These are phyloP conservation scores for Drosophila teissieri DNA, from an alignment of 1,140 invertebrate genomes.

Conservation along the genomic window DNA sequence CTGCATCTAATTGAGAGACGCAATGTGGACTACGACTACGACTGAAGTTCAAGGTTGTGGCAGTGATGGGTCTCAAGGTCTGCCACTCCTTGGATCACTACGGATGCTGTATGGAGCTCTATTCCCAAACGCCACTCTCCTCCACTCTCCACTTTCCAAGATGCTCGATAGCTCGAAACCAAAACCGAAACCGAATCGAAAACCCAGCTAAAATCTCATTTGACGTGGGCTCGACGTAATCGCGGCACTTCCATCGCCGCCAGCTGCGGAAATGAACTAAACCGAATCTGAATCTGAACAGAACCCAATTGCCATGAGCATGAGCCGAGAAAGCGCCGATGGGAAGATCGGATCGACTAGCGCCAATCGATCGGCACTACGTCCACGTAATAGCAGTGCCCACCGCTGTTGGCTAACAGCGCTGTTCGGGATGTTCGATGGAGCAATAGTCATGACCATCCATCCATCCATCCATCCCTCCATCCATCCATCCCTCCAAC, in stretches of 20 bases:
- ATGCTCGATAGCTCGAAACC: neutral
- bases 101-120: neutral
- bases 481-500: too few relatives aligned
- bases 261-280: constrained; percentile 28
- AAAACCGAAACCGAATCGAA: neutral
- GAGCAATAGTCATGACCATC: neutral
- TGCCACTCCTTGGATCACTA: constrained; percentile 2
- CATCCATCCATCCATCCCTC: too few relatives aligned
- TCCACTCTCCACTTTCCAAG: neutral
- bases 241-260: constrained; percentile 8
- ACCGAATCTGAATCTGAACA: constrained; percentile 1
- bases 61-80: neutral
- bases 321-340: constrained; percentile 3
- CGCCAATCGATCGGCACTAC: constrained; percentile 23
- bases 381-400: constrained; percentile 19
- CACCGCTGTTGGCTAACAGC: constrained; percentile 29
- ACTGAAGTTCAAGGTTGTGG: constrained; percentile 38
- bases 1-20: constrained; percentile 38
- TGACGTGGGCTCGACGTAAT: neutral
- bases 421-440: neutral
- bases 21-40: neutral
- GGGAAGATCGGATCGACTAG: constrained; percentile 36
- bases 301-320: constrained; percentile 16
- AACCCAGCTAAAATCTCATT: neutral
- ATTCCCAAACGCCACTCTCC: neutral